Conservation (phyloP, 2,113 vertebrate genomes). For the Pterocles orientalis region DNA sequence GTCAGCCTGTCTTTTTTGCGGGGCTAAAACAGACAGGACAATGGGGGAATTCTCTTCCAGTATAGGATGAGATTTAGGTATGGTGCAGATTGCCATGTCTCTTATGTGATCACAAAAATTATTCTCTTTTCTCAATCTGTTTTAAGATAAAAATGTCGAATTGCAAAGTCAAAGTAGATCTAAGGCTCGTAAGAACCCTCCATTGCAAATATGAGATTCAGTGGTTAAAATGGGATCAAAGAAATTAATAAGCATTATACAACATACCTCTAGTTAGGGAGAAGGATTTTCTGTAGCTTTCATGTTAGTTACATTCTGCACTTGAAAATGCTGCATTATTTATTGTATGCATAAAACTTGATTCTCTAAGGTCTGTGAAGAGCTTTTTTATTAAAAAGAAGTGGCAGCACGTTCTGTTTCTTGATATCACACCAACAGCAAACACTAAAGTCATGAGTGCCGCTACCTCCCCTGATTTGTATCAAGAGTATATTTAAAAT, state of each 20-base stretch:
- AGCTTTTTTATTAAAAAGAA: background rate
- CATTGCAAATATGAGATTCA: background rate
- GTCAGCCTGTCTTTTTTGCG: background rate
- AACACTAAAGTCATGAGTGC: background rate
- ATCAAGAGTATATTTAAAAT: background rate
- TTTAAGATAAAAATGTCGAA: background rate
- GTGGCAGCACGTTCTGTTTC: background rate
- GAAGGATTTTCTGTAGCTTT: slow-evolving; percentile 16
- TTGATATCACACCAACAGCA: background rate
- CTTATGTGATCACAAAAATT: background rate
- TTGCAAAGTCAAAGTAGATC: background rate
- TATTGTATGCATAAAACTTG: background rate
- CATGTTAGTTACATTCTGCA: background rate
- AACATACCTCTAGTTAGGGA: slow-evolving; percentile 13
- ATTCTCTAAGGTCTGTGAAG: background rate
- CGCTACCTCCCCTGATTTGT: background rate
- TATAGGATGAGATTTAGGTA: background rate
- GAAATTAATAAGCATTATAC: background rate
- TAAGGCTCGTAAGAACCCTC: background rate
- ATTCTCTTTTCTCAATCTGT: background rate
- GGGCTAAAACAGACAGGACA: background rate
- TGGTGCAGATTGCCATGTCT: background rate
- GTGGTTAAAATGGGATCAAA: background rate
- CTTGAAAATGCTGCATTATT: slow-evolving; percentile 32
- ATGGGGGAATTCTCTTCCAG: background rate